Evolutionary conservation across 2,888 invertebrate species (phyloP).

Genomic region (Pristionchus exspectatus): DNA sequence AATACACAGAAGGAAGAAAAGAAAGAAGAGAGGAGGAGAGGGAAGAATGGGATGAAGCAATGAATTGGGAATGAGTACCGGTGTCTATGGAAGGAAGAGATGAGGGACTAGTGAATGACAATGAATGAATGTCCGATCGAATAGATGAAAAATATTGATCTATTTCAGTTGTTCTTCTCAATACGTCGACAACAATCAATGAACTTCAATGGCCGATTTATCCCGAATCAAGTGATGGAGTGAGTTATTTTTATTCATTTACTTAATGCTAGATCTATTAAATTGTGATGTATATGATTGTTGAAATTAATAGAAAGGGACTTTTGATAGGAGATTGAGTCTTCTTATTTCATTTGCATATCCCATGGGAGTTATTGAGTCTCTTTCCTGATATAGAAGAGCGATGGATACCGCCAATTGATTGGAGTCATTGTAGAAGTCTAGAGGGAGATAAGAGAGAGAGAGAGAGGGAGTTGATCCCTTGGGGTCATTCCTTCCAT

Average conservation of each 20-base stretch:
- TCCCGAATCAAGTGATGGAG: slow-evolving; percentile 4
- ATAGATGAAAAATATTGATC: background rate
- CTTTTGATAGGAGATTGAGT: background rate
- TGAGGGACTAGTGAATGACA: background rate
- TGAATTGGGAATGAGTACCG: slow-evolving; percentile 49
- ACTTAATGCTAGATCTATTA: too few relatives aligned
- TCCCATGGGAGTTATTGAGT: background rate
- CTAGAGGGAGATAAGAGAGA: background rate
- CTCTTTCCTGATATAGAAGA: background rate
- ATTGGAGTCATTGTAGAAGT: background rate
- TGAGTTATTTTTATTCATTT: background rate
- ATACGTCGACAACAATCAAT: slow-evolving; percentile 23
- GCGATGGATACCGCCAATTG: background rate
- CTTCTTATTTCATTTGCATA: background rate
- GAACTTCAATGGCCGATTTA: slow-evolving; percentile 30
- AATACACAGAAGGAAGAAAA: slow-evolving; percentile 38
- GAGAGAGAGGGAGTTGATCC: slow-evolving; percentile 1
- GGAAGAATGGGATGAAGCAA: slow-evolving; percentile 42
- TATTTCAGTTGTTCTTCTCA: slow-evolving; percentile 26
- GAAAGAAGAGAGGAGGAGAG: background rate
- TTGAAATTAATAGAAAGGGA: background rate
- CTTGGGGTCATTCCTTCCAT: slow-evolving; percentile 32
- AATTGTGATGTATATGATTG: background rate
- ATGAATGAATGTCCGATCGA: background rate
- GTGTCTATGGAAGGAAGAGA: slow-evolving; percentile 14